Percentiles rank a stretch among this genome's conserved stretches.
These are phyloP conservation scores for Taurulus bubalis DNA, from an alignment of 2,113 vertebrate genomes.

Conservation along the genomic window DNA sequence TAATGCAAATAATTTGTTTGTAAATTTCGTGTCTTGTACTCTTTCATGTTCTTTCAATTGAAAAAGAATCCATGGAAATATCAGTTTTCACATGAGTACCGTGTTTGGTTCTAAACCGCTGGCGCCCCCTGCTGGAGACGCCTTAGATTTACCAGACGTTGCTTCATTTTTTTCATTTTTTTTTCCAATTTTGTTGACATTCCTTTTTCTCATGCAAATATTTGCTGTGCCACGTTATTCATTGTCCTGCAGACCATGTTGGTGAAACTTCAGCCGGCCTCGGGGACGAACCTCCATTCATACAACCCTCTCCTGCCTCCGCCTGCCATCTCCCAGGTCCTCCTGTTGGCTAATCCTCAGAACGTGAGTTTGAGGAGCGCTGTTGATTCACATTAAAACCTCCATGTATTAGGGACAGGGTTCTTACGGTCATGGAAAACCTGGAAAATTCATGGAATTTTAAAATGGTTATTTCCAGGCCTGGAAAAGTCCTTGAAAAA, in stretches of 20 bases:
- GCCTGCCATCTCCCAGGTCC: constrained; percentile 86
- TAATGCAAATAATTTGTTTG: neutral
- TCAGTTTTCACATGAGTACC: neutral
- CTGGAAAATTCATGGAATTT: no score
- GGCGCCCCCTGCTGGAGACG: neutral
- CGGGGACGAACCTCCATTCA: constrained; percentile 84
- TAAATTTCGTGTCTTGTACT: neutral
- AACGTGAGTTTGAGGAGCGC: constrained; percentile 75
- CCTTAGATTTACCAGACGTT: neutral
- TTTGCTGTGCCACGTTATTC: no score
- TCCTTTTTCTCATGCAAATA: neutral
- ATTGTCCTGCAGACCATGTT: constrained; percentile 84
- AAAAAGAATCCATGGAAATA: neutral
- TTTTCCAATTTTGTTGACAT: neutral
- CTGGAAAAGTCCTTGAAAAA: no score
- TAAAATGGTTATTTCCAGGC: no score
- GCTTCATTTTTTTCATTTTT: neutral
- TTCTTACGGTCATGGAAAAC: no score
- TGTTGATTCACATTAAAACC: no score
- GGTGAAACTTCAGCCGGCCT: constrained; percentile 88
- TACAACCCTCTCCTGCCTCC: constrained; percentile 89
- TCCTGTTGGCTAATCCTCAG: constrained; percentile 89
- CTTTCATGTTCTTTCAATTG: neutral
- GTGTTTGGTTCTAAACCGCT: no score
- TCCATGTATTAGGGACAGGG: no score